A percentile compares a stretch with the other conserved stretches of the same genome.
These are phyloP conservation scores for Harpegnathos saltator DNA, from an alignment of 1,140 invertebrate genomes.

Conservation along the genomic window DNA sequence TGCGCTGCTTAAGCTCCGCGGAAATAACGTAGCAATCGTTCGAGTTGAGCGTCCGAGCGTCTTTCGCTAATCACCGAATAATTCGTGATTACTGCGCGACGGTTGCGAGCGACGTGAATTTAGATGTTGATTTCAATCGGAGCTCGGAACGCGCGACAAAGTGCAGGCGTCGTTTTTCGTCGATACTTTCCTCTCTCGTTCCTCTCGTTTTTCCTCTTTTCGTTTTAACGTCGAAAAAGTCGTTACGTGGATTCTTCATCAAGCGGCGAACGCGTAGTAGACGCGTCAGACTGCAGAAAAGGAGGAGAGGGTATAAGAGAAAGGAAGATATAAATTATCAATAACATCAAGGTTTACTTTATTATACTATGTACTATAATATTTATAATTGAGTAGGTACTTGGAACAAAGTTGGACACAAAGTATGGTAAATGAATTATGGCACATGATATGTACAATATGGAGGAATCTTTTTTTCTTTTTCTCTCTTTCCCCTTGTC, in stretches of 20 bases:
- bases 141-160: neutral
- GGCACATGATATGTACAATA: slow-evolving; percentile 86
- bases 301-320: slow-evolving; percentile 1
- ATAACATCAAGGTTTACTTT: slow-evolving; percentile 87
- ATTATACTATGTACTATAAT: slow-evolving; percentile 85
- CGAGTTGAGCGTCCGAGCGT: no score
- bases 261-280: neutral
- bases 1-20: slow-evolving; percentile 31
- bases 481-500: slow-evolving; percentile 51
- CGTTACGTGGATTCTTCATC: no score
- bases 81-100: no score
- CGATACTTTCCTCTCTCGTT: no score
- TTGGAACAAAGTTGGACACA: slow-evolving; percentile 86
- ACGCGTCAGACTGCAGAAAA: slow-evolving; percentile 27
- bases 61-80: no score
- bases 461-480: slow-evolving; percentile 74
- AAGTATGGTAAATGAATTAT: slow-evolving; percentile 86
- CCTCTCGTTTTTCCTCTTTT: no score
- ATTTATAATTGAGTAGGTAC: slow-evolving; percentile 86
- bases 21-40: slow-evolving; percentile 12
- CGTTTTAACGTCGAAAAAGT: no score
- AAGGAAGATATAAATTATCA: slow-evolving; percentile 79
- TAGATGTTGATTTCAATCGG: neutral
- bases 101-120: no score
- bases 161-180: no score